phyloP scores from a whole-genome alignment of 2,113 vertebrate species.

The Prunella fulvescens region DNA sequence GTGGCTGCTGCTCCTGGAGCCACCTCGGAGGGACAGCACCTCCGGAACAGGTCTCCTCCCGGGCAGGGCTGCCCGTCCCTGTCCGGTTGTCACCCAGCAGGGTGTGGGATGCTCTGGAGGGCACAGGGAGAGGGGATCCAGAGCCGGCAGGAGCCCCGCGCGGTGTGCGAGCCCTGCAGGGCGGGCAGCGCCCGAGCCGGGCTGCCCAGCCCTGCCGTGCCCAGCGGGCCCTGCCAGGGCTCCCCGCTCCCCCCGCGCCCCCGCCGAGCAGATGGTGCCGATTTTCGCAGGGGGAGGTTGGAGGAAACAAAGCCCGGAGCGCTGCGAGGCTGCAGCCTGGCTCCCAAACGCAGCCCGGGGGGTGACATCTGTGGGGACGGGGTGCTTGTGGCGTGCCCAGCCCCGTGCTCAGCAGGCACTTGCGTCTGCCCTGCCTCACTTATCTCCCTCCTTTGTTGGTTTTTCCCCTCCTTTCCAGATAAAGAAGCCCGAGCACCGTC shows the following conservation, averaged over 20 bases:
- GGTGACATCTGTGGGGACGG: slow-evolving; percentile 12
- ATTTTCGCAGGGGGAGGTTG: neutral
- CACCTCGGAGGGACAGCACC: neutral
- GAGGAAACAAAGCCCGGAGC: slow-evolving; percentile 9
- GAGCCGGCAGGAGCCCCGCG: fast-evolving
- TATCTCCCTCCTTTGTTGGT: neutral
- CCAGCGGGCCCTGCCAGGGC: neutral
- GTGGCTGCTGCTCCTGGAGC: neutral
- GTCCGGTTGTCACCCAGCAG: neutral
- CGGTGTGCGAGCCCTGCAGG: fast-evolving
- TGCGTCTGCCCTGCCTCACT: neutral
- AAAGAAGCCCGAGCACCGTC: neutral
- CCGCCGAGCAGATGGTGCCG: neutral
- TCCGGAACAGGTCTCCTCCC: neutral
- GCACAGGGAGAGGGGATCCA: fast-evolving
- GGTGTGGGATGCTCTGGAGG: neutral
- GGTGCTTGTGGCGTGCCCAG: neutral
- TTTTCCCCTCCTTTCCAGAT: neutral
- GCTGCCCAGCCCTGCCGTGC: neutral
- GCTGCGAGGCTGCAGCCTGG: neutral
- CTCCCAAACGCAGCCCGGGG: neutral
- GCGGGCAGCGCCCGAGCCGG: fast-evolving
- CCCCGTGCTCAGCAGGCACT: neutral
- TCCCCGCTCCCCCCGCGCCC: neutral
- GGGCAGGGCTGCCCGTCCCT: neutral